A percentile compares a stretch with the other conserved stretches of the same genome.
These are phyloP conservation scores for Anadara kagoshimensis DNA, from an alignment of 1,140 invertebrate species.

Conservation along the genomic window DNA sequence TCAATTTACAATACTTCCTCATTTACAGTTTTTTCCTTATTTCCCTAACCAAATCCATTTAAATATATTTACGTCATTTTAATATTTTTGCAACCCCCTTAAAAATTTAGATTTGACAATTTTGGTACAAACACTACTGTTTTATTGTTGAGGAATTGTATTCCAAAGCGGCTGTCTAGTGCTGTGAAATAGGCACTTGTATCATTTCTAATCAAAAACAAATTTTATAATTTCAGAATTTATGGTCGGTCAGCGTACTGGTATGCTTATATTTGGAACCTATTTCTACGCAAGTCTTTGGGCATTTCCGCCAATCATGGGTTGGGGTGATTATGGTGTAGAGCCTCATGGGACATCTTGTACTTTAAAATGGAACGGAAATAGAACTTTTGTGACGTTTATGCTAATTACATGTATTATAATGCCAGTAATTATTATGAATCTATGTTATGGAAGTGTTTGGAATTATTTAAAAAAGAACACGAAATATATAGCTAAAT, in stretches of 20 bases:
- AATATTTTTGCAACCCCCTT: too few relatives aligned
- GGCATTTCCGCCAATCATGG: constrained; percentile 58
- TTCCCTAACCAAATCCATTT: too few relatives aligned
- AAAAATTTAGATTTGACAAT: too few relatives aligned
- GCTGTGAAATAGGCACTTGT: too few relatives aligned
- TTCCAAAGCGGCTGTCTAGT: too few relatives aligned
- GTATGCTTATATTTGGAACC: constrained; percentile 28
- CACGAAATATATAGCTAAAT: constrained; percentile 3
- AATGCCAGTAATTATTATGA: constrained; percentile 52
- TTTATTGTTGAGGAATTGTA: too few relatives aligned
- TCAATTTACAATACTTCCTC: too few relatives aligned
- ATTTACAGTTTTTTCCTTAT: too few relatives aligned
- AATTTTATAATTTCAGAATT: too few relatives aligned
- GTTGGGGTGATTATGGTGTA: constrained; percentile 67
- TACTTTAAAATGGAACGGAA: constrained; percentile 68
- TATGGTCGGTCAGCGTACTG: not conserved
- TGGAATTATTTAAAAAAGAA: constrained; percentile 19
- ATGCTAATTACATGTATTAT: constrained; percentile 53
- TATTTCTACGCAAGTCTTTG: constrained; percentile 55
- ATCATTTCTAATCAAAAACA: too few relatives aligned
- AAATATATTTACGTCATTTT: too few relatives aligned
- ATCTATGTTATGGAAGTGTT: constrained; percentile 35
- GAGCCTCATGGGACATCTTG: constrained; percentile 71
- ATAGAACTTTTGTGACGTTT: constrained; percentile 53
- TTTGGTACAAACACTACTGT: too few relatives aligned